Percentiles rank a stretch among this genome's conserved stretches.
These are phyloP conservation scores for Toxostoma redivivum DNA, from an alignment of 2,113 vertebrate genomes.

Conservation along the genomic window DNA sequence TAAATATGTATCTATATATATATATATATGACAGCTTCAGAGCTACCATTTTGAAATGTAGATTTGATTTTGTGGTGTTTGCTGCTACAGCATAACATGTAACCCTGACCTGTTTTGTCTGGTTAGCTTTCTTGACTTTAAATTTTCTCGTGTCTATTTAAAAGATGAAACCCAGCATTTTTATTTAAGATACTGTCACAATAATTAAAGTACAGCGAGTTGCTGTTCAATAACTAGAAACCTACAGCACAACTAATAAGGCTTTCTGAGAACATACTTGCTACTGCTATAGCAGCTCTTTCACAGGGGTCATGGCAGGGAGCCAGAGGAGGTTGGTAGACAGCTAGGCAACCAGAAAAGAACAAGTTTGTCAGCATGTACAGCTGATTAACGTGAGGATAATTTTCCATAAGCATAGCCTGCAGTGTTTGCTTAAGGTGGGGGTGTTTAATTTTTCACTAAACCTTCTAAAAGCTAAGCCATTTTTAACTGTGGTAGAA, in stretches of 20 bases:
- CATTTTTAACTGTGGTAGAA: not conserved
- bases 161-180: not conserved
- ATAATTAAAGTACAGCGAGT: not conserved
- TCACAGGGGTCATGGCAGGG: constrained; percentile 38
- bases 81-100: not conserved
- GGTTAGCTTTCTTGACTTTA: not conserved
- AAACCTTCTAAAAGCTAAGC: constrained; percentile 1
- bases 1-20: not conserved
- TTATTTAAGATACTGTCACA: not conserved
- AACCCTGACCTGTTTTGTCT: not conserved
- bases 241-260: not conserved
- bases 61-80: not conserved
- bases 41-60: not conserved
- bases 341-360: constrained; percentile 66
- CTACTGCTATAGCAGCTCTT: not conserved
- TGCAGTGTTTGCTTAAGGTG: constrained; percentile 30
- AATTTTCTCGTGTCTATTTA: not conserved
- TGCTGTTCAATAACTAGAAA: not conserved
- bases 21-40: not conserved
- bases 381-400: constrained; percentile 65
- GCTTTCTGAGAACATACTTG: constrained; percentile 14
- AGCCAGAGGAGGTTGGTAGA: constrained; percentile 48
- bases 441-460: constrained; percentile 27
- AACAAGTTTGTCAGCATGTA: constrained; percentile 71
- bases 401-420: constrained; percentile 45